Evolutionary conservation across 1,140 invertebrate species (phyloP).

Genomic region (Proales similis): DNA sequence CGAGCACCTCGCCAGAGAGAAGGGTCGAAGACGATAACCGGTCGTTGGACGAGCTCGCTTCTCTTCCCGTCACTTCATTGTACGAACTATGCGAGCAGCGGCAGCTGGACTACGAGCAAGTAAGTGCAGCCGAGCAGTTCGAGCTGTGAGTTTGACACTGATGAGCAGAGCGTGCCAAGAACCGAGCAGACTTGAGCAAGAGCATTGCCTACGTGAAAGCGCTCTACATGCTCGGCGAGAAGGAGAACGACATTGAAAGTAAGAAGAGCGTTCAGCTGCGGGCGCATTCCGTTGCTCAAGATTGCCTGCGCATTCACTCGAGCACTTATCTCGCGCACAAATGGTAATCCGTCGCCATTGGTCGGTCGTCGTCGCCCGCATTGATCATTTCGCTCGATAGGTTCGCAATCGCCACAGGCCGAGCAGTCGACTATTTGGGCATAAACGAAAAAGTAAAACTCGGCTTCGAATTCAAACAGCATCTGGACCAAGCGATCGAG

Average conservation of each 20-base stretch:
- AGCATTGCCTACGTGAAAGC: constrained; percentile 1
- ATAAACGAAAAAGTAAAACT: constrained; percentile 30
- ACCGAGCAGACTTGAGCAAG: neutral
- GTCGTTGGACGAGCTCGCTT: neutral
- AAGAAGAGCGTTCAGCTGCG: constrained; percentile 2
- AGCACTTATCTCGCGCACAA: constrained; percentile 17
- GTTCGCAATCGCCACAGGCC: constrained; percentile 16
- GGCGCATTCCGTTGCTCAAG: neutral
- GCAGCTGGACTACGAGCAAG: neutral
- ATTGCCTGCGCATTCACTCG: neutral
- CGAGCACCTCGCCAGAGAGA: constrained; percentile 5
- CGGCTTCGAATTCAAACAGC: constrained; percentile 36
- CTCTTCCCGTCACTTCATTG: neutral
- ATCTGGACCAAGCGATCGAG: constrained; percentile 18
- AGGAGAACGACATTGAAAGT: neutral
- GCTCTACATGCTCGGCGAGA: neutral
- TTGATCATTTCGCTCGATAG: neutral
- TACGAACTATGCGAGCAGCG: neutral
- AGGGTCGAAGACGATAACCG: neutral
- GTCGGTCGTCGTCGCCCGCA: neutral
- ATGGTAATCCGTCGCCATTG: constrained; percentile 1
- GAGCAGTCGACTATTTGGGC: neutral
- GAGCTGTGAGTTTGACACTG: neutral
- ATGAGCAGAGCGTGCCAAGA: neutral
- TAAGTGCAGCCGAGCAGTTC: neutral